A percentile compares a stretch with the other conserved stretches of the same genome.
phyloP scores from a whole-genome alignment of 2,888 invertebrate genomes.

The Lymantria dispar region DNA sequence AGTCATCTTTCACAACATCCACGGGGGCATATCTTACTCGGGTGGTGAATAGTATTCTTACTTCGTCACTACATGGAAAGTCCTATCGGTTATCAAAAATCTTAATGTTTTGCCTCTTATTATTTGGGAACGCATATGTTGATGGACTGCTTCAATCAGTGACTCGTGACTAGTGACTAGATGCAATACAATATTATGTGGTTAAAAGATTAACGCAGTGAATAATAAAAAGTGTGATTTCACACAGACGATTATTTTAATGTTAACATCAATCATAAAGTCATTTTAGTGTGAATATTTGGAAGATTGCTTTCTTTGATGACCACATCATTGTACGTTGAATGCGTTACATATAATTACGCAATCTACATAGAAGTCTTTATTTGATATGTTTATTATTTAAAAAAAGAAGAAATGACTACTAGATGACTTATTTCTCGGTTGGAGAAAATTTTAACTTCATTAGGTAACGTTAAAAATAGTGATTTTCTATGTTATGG shows the following conservation, averaged over 20 bases:
- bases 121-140: no score
- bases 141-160: no score
- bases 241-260: slow-evolving; percentile 11
- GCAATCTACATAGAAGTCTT: slow-evolving; percentile 5
- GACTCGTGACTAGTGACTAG: background rate
- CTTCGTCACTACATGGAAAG: no score
- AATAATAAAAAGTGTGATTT: background rate
- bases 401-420: background rate
- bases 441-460: background rate
- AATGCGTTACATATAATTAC: slow-evolving; percentile 12
- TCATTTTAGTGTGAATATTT: slow-evolving; percentile 29
- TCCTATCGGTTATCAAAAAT: no score
- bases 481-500: no score
- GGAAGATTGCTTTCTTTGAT: slow-evolving; percentile 12
- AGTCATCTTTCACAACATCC: no score
- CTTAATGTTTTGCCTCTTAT: no score
- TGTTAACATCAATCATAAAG: slow-evolving; percentile 35
- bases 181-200: slow-evolving; percentile 6
- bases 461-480: no score
- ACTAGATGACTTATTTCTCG: background rate
- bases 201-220: slow-evolving; percentile 5
- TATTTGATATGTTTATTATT: slow-evolving; percentile 1
- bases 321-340: slow-evolving; percentile 6
- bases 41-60: no score
- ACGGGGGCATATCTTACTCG: no score